Evolutionary conservation across 2,797 vertebrate species (phyloP), one percentile per base, ranked within the genome.

Genomic region (Artibeus lituratus): DNA sequence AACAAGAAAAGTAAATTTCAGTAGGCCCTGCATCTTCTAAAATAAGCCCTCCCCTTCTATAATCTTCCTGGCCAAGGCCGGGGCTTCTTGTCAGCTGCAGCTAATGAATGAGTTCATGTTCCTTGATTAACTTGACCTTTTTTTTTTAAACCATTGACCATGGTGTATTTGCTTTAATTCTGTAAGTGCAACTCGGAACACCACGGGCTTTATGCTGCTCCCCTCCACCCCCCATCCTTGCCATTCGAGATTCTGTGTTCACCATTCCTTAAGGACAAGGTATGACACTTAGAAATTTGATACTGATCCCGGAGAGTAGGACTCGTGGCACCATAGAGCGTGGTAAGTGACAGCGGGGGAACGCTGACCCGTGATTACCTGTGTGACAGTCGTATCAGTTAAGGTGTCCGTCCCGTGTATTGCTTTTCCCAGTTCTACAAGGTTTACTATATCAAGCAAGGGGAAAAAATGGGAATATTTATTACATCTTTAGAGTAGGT

Each of bases 171-270:
- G 1, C 49, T 81, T 47, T 24, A 62, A 94, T 62, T 51, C 44
- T 21, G 10, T 57, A 82, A 59, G 11, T 73, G 47, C n/a, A 3
- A 19, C 49, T 26, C 62, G 76, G 53, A 77, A 80, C 16, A 44
- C 18, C 2, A 12, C 51, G 44, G 57, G 44, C 65, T 39, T 59
- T 24, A 11, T 10, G 53, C 12, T 37, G 10, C 53, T 29, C 49
- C 24, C 7, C 2, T 1, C 3, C 22, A 10, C 22, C 21, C 49
- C n/a, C 67, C 7, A 3, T 72, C 83, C 62, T 65, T 85, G 90
- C 94, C 95, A 22, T 93, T 97, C 97, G 96, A 96, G 97, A 97
- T 96, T 94, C 97, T 73, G 0, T 70, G 42, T 95, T 97, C 81
- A 1, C 91, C 18, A 2, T 55, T 96, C 76, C 78, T 82, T 62